These are phyloP conservation scores for Percopsis transmontana DNA, from an alignment of 2,113 vertebrate species.

Conservation along the genomic window DNA sequence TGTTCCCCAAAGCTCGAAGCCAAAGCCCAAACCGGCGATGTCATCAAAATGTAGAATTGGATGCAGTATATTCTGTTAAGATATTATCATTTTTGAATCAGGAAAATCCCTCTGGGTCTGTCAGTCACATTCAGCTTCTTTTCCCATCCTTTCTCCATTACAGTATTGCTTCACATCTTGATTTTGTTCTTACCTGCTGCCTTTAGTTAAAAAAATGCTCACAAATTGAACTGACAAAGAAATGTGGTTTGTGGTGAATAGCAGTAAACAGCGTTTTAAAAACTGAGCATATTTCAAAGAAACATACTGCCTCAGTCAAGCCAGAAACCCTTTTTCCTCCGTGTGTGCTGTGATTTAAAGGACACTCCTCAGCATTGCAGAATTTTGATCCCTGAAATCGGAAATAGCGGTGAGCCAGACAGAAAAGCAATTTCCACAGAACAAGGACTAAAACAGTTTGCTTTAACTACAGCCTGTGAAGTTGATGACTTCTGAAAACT, in stretches of 20 bases:
- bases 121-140: slow-evolving; percentile 30
- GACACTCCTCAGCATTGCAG: slow-evolving; percentile 31
- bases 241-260: too few relatives aligned
- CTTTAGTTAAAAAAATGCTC: background rate
- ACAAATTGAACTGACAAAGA: background rate
- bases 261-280: too few relatives aligned
- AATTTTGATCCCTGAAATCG: slow-evolving; percentile 37
- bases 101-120: slow-evolving; percentile 42
- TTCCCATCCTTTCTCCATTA: slow-evolving; percentile 31
- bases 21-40: slow-evolving; percentile 38
- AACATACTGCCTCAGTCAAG: slow-evolving; percentile 11
- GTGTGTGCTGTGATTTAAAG: slow-evolving; percentile 8
- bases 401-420: slow-evolving; percentile 20
- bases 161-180: slow-evolving; percentile 3
- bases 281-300: too few relatives aligned
- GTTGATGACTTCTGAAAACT: slow-evolving; percentile 61
- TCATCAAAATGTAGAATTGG: slow-evolving; percentile 57
- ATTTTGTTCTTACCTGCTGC: background rate
- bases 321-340: slow-evolving; percentile 12
- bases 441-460: slow-evolving; percentile 45
- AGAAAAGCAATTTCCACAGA: slow-evolving; percentile 54
- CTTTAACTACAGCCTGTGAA: slow-evolving; percentile 51
- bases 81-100: slow-evolving; percentile 47
- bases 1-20: slow-evolving; percentile 34
- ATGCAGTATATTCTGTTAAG: slow-evolving; percentile 32